Percentiles rank a stretch among this genome's conserved stretches.
These are phyloP conservation scores for Globia sparganii DNA, from an alignment of 2,888 invertebrate species.

Conservation along the genomic window DNA sequence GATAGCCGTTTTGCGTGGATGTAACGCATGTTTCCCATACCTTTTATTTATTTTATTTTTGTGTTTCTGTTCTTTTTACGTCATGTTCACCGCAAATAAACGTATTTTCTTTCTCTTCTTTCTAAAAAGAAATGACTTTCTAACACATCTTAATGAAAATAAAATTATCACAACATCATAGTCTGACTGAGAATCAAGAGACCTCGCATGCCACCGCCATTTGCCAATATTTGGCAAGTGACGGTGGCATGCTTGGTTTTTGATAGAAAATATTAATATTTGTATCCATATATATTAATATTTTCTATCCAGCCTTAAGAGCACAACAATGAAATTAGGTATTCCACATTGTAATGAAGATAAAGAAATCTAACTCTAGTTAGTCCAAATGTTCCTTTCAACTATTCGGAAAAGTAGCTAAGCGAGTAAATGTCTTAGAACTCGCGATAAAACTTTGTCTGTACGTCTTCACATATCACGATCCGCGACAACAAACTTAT, in stretches of 20 bases:
- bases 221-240: too few relatives aligned
- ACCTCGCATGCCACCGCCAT: too few relatives aligned
- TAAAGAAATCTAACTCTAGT: conserved; percentile 21
- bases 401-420: conserved; percentile 27
- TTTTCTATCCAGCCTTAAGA: background rate
- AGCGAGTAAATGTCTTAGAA: conserved; percentile 38
- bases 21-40: too few relatives aligned
- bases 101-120: too few relatives aligned
- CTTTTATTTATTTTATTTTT: too few relatives aligned
- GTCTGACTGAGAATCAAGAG: background rate
- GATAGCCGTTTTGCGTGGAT: too few relatives aligned
- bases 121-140: background rate
- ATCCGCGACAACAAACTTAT: conserved; percentile 23
- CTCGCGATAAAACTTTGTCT: conserved; percentile 44
- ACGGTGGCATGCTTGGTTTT: too few relatives aligned
- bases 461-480: conserved; percentile 37
- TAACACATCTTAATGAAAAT: background rate
- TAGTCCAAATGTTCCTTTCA: conserved; percentile 7
- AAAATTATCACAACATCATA: background rate
- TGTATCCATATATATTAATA: too few relatives aligned
- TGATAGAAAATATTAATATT: too few relatives aligned
- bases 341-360: conserved; percentile 5
- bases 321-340: background rate
- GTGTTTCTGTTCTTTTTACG: too few relatives aligned
- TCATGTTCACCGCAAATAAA: too few relatives aligned